Conservation (phyloP, 2,888 invertebrate species). For the Caenorhabditis drosophilae region DNA sequence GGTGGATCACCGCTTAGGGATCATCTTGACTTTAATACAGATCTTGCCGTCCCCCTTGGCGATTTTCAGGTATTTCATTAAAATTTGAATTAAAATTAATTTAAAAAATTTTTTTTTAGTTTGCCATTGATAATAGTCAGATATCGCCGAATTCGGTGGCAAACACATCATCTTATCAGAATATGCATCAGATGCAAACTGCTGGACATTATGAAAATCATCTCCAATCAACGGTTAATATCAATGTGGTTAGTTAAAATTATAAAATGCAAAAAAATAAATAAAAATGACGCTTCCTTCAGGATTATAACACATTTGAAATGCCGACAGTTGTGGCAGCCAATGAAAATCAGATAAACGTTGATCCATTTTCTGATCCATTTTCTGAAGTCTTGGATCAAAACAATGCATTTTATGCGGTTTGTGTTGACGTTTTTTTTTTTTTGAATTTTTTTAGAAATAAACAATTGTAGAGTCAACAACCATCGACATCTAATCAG, state of each 20-base stretch:
- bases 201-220: slow-evolving; percentile 9
- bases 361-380: slow-evolving; percentile 12
- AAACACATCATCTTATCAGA: slow-evolving; percentile 5
- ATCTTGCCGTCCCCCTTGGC: slow-evolving; percentile 10
- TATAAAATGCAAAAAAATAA: no score
- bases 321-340: slow-evolving; percentile 17
- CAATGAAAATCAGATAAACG: slow-evolving; percentile 2
- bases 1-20: slow-evolving; percentile 6
- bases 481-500: slow-evolving; percentile 22
- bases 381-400: slow-evolving; percentile 1
- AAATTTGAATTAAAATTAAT: neutral
- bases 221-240: slow-evolving; percentile 15
- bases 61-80: slow-evolving; percentile 2
- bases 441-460: neutral
- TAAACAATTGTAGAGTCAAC: slow-evolving; percentile 20
- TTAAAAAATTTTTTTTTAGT: no score
- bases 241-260: slow-evolving; percentile 10
- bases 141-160: no score
- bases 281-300: neutral
- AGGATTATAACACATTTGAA: slow-evolving; percentile 34
- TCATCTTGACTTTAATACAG: slow-evolving; percentile 4
- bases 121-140: no score
- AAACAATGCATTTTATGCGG: slow-evolving; percentile 13
- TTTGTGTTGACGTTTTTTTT: slow-evolving; percentile 14
- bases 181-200: slow-evolving; percentile 27